These are phyloP conservation scores for Mythimna vitellina DNA, from an alignment of 2,888 invertebrate species.

Conservation along the genomic window DNA sequence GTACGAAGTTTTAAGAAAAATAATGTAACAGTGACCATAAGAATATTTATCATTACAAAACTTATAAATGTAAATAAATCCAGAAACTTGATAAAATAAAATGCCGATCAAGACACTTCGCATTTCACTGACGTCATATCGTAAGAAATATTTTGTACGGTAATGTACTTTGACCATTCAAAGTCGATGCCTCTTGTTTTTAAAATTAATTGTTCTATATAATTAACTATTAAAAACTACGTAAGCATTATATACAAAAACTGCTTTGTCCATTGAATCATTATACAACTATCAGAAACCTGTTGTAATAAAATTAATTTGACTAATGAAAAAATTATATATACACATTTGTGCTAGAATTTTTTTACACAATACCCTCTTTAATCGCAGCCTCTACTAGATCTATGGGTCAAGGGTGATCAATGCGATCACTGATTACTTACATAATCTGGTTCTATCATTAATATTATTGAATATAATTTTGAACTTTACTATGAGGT, in stretches of 20 bases:
- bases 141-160: conserved; percentile 20
- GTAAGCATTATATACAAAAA: conserved; percentile 24
- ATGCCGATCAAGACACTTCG: conserved; percentile 14
- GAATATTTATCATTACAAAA: too few relatives aligned
- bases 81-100: not conserved
- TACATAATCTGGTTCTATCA: conserved; percentile 32
- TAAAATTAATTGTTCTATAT: conserved; percentile 29
- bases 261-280: conserved; percentile 5
- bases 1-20: not conserved
- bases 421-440: conserved; percentile 9
- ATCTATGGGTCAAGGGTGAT: conserved; percentile 44
- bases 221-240: conserved; percentile 12
- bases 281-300: conserved; percentile 14
- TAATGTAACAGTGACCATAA: not conserved
- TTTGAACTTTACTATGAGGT: conserved; percentile 2
- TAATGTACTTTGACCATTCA: conserved; percentile 44
- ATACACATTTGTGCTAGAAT: conserved; percentile 47
- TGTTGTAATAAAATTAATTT: conserved; percentile 33
- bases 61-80: not conserved
- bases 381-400: conserved; percentile 21
- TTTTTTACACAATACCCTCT: conserved; percentile 48
- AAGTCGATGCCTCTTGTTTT: conserved; percentile 14
- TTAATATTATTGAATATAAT: not conserved
- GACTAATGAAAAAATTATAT: conserved; percentile 29
- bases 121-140: conserved; percentile 9